Evolutionary conservation across 2,888 invertebrate species (phyloP).

Genomic region (Chalcosyrphus nemorum): DNA sequence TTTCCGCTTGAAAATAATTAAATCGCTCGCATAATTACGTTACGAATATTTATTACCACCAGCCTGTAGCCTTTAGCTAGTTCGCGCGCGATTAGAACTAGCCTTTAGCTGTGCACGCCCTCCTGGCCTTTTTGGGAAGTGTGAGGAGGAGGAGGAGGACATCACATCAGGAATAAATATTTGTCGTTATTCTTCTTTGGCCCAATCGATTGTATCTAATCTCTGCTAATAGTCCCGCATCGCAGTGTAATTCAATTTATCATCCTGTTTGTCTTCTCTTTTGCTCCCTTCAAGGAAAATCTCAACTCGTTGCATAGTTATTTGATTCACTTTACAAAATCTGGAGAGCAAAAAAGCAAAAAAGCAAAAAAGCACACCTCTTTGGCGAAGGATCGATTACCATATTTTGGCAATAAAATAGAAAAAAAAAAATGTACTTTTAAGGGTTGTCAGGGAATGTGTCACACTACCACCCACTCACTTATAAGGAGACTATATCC

Average conservation of each 20-base stretch:
- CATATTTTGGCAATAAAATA: constrained; percentile 70
- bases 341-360: too few species aligned
- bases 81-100: constrained; percentile 71
- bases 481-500: constrained; percentile 54
- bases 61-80: too few species aligned
- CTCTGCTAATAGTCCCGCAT: constrained; percentile 57
- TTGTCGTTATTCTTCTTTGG: constrained; percentile 11
- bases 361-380: constrained; percentile 6
- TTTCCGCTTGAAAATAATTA: constrained; percentile 68
- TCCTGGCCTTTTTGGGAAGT: constrained; percentile 32
- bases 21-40: constrained; percentile 71
- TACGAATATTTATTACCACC: constrained; percentile 66
- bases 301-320: constrained; percentile 52
- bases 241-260: constrained; percentile 67
- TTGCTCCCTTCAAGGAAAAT: constrained; percentile 46
- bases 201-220: constrained; percentile 59
- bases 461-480: constrained; percentile 66
- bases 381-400: constrained; percentile 44
- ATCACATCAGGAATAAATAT: not conserved
- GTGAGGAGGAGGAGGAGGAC: too few species aligned
- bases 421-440: constrained; percentile 63
- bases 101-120: constrained; percentile 21
- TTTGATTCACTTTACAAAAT: constrained; percentile 45
- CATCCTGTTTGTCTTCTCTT: too few species aligned
- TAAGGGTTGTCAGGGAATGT: constrained; percentile 53